A percentile compares a stretch with the other conserved stretches of the same genome.
Conservation (phyloP, 2,797 vertebrate genomes). For the Halcyon leucocephala region DNA sequence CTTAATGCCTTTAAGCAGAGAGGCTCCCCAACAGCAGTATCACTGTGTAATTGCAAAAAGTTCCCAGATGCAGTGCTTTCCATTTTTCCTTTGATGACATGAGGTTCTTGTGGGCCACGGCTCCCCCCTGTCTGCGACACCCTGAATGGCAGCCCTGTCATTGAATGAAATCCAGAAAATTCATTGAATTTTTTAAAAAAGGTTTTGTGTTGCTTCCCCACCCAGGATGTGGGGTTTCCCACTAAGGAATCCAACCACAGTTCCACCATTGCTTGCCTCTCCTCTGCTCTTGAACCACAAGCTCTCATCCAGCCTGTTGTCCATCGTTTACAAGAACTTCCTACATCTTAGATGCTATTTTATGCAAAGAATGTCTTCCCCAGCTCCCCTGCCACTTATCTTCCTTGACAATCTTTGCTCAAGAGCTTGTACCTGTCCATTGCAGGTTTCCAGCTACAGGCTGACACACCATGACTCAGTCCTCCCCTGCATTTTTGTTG, state of each 20-base stretch:
- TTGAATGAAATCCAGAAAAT: not conserved
- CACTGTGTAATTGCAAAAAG: not conserved
- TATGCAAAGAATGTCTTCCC: not conserved
- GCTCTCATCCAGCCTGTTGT: not conserved
- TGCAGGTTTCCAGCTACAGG: not conserved
- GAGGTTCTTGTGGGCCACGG: not conserved
- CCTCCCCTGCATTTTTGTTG: not conserved
- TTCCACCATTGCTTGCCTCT: not conserved
- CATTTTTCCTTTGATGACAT: not conserved
- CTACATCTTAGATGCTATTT: not conserved
- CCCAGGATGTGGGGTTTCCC: rapidly evolving
- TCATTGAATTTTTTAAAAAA: not conserved
- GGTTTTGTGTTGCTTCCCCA: not conserved
- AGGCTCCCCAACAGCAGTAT: not conserved
- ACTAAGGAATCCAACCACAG: not conserved
- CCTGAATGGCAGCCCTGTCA: not conserved
- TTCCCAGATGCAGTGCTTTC: not conserved
- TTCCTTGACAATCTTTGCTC: not conserved
- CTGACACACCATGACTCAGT: not conserved
- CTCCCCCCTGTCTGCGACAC: not conserved
- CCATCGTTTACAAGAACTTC: not conserved
- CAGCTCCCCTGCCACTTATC: no score
- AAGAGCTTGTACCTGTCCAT: not conserved
- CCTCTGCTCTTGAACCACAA: not conserved
- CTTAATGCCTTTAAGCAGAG: not conserved